Evolutionary conservation across 2,888 invertebrate genomes (phyloP), one percentile per base, ranked within the genome.

Genomic region (Chironomus riparius): DNA sequence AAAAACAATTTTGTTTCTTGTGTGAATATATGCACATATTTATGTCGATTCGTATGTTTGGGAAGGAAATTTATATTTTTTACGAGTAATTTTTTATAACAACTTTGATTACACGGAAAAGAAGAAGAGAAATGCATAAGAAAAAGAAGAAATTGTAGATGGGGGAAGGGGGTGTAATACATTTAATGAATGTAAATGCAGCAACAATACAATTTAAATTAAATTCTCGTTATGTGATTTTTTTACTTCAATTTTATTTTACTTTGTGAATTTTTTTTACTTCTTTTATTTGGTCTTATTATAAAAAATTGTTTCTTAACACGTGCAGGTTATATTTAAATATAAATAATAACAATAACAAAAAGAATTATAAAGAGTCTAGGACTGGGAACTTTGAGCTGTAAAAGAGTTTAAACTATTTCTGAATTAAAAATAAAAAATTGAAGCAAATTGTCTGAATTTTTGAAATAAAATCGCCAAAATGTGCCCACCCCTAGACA

Each of bases 191-290:
- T 22, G 68, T 13, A 56, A 71, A 38, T 47, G 22, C 65, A 74
- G n/a, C 74, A 74, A 74, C 74, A 74, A 74, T 74, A 18, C 74
- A 68, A 68, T 74, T 74, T n/a, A 74, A 74, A 74, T 74, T 74
- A 74, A 74, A 74, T 74, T 74, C 74, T 74, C 74, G 74, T 74
- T 74, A 74, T 74, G 74, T 74, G 74, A 74, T 74, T 74, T 74
- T 28, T 68, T 74, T 61, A 24, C 56, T 47, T 68, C 62, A 68
- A 47, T 74, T 74, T 47, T 6, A 12, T 47, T 62, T 70, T 72
- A 15, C 18, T 13, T 65, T 65, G 65, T 21, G 65, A 65, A 65
- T 21, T 65, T 15, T 15, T n/a, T 18, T 56, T 56, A 15, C 15
- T 15, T n/a, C 18, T 56, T 56, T 56, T n/a, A 15, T 15, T 21